Evolutionary conservation across 2,888 invertebrate genomes (phyloP).

Genomic region (Dioctria rufipes): DNA sequence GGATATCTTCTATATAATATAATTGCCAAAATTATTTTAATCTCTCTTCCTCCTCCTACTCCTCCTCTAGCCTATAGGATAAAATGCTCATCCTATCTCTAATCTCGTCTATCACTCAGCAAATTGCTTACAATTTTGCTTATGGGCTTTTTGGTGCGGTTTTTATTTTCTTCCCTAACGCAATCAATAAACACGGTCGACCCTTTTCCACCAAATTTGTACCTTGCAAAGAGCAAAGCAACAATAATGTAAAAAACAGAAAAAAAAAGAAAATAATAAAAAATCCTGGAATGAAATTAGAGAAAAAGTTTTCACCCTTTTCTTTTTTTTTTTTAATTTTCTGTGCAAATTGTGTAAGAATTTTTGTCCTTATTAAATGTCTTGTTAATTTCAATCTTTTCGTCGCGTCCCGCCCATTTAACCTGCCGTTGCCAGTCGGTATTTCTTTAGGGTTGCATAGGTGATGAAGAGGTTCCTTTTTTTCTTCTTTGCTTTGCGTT

Average conservation of each 20-base stretch:
- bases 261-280: neutral
- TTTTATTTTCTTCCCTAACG: slow-evolving; percentile 21
- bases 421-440: neutral
- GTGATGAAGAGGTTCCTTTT: neutral
- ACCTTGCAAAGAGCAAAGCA: slow-evolving; percentile 15
- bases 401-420: neutral
- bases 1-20: slow-evolving; percentile 2
- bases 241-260: neutral
- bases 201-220: slow-evolving; percentile 49
- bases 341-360: slow-evolving; percentile 41
- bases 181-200: slow-evolving; percentile 49
- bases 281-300: slow-evolving; percentile 20
- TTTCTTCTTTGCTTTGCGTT: neutral
- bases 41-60: slow-evolving; percentile 28
- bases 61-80: neutral
- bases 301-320: slow-evolving; percentile 37
- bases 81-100: slow-evolving; percentile 19
- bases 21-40: slow-evolving; percentile 51
- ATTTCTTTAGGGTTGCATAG: slow-evolving; percentile 7
- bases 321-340: slow-evolving; percentile 6
- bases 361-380: slow-evolving; percentile 50
- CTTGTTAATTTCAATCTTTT: slow-evolving; percentile 50
- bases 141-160: slow-evolving; percentile 14
- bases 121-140: slow-evolving; percentile 50
- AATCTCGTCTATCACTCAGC: slow-evolving; percentile 41